Conservation (phyloP, 2,113 vertebrate species). For the Tretioscincus oriximinensis region DNA sequence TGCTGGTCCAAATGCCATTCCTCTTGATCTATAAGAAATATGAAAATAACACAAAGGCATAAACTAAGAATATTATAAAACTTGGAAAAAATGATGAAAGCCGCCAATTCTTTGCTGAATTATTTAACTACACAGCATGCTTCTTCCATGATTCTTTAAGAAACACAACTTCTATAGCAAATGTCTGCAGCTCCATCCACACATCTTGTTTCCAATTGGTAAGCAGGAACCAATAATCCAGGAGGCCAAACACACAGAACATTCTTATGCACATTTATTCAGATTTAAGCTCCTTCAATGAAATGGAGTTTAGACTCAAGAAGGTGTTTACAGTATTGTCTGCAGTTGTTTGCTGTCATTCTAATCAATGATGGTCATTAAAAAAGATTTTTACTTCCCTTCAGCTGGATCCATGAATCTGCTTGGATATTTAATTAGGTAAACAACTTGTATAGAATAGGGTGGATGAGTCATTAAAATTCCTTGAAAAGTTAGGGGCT, state of each 20-base stretch:
- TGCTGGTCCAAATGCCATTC: slow-evolving; percentile 91
- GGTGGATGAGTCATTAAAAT: no score
- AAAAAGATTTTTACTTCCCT: neutral
- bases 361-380: neutral
- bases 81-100: slow-evolving; percentile 16
- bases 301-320: neutral
- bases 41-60: slow-evolving; percentile 45
- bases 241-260: neutral
- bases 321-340: neutral
- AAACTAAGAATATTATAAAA: neutral
- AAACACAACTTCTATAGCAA: neutral
- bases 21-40: slow-evolving; percentile 76
- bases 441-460: no score
- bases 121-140: neutral
- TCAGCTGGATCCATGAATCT: neutral
- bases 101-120: neutral
- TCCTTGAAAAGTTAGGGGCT: no score
- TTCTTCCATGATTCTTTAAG: neutral
- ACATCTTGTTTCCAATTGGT: neutral
- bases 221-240: neutral
- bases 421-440: no score
- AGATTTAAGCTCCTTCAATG: neutral
- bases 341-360: neutral
- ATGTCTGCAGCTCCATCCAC: neutral
- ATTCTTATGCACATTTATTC: neutral